Conservation (phyloP, 1,140 invertebrate species). For the Brachionus plicatilis region DNA sequence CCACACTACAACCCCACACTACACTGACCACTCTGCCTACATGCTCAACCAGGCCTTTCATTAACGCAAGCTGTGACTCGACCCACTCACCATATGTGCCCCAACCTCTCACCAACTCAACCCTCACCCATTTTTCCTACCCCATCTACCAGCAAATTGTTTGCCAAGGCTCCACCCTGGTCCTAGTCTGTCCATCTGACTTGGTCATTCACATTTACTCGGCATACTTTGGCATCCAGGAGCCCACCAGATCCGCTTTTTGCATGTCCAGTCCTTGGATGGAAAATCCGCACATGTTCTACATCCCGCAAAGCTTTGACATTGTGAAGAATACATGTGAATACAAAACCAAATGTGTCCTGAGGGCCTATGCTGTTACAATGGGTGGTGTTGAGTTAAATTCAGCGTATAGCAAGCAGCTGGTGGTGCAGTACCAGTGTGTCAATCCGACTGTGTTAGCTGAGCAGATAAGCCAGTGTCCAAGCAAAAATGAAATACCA, state of each 20-base stretch:
- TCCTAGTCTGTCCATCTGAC: not conserved
- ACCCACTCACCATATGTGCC: not conserved
- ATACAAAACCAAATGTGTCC: not conserved
- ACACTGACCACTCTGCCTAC: not conserved
- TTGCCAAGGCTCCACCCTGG: not conserved
- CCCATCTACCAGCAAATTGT: slow-evolving; percentile 36
- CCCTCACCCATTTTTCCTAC: not conserved
- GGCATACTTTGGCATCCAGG: slow-evolving; percentile 17
- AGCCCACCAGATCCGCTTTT: not conserved
- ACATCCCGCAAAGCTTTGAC: not conserved
- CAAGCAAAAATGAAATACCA: not conserved
- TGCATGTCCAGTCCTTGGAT: not conserved
- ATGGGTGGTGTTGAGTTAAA: not conserved
- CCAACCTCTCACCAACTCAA: not conserved
- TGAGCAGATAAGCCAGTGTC: not conserved
- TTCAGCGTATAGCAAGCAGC: not conserved
- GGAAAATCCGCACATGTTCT: not conserved
- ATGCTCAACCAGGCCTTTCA: not conserved
- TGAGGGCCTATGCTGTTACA: not conserved
- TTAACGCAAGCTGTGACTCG: not conserved
- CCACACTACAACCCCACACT: not conserved
- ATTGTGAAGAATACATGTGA: slow-evolving; percentile 7
- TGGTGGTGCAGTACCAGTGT: slow-evolving; percentile 35
- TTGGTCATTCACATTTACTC: slow-evolving; percentile 20
- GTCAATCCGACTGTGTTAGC: not conserved